Percentiles rank a stretch among this genome's conserved stretches.
Conservation (phyloP, 2,888 invertebrate species). For the Apodemia duryi region DNA sequence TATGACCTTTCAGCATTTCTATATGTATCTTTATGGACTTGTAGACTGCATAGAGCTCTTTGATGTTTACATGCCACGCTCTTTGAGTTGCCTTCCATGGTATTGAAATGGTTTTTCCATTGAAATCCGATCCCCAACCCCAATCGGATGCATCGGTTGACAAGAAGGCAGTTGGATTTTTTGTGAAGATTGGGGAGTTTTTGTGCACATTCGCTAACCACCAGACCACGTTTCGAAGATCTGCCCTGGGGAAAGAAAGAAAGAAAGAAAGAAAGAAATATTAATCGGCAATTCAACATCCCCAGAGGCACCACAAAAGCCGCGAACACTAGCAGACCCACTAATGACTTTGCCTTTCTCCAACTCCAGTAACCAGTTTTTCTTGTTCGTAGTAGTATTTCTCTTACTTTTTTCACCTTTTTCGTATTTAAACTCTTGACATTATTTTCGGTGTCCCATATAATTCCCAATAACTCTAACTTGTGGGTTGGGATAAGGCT, state of each 20-base stretch:
- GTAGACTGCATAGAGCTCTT: not conserved
- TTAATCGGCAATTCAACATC: not conserved
- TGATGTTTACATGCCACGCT: not conserved
- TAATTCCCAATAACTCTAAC: slow-evolving; percentile 25
- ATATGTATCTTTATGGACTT: not conserved
- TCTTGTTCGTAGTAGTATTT: no score
- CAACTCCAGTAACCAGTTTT: no score
- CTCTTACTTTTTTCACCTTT: no score
- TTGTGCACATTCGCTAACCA: not conserved
- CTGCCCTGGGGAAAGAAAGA: not conserved
- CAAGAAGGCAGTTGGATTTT: not conserved
- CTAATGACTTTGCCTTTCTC: slow-evolving; percentile 19
- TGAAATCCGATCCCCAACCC: not conserved
- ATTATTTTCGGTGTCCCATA: slow-evolving; percentile 23
- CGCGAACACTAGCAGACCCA: slow-evolving; percentile 8
- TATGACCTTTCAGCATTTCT: not conserved
- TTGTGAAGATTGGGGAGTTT: not conserved
- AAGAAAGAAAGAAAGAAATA: not conserved
- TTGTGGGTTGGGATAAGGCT: slow-evolving; percentile 15
- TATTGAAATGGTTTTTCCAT: not conserved
- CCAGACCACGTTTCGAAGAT: not conserved
- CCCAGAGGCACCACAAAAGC: slow-evolving; percentile 3
- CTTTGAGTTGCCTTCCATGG: not conserved
- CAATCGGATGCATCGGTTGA: not conserved
- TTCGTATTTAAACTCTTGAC: not conserved